Evolutionary conservation across 1,140 invertebrate genomes (phyloP).

Genomic region (Branchinecta lynchi): DNA sequence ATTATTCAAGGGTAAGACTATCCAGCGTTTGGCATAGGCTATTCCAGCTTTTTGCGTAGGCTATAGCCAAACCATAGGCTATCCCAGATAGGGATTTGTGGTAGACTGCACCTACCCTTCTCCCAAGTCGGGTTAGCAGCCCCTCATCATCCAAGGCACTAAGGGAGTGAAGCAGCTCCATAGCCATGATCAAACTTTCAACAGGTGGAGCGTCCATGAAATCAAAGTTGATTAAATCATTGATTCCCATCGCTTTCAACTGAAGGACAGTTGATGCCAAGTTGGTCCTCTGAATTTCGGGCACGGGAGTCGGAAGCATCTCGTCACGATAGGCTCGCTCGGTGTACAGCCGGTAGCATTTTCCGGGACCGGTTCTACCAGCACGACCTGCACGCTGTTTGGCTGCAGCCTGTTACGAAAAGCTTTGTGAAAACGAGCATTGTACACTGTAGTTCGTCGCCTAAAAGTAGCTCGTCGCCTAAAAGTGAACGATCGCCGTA

Average conservation of each 20-base stretch:
- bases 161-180: constrained; percentile 91
- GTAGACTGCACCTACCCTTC: constrained; percentile 54
- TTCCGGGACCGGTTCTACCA: constrained; percentile 92
- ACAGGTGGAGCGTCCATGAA: constrained; percentile 99
- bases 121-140: constrained; percentile 74
- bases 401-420: constrained; percentile 56
- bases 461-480: no score
- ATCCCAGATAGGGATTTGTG: no score
- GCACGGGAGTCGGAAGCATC: constrained; percentile 96
- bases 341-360: constrained; percentile 94
- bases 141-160: constrained; percentile 96
- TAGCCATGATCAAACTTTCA: constrained; percentile 88
- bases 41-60: no score
- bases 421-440: no score
- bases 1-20: no score
- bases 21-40: no score
- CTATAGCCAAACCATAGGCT: no score
- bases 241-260: constrained; percentile 98
- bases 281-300: constrained; percentile 97
- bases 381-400: constrained; percentile 93
- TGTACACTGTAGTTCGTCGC: no score
- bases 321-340: constrained; percentile 95
- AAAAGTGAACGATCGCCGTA: no score
- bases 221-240: constrained; percentile 98
- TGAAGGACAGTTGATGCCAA: constrained; percentile 86